These are phyloP conservation scores for Athripsodes cinereus DNA, from an alignment of 2,888 invertebrate species.

Conservation along the genomic window DNA sequence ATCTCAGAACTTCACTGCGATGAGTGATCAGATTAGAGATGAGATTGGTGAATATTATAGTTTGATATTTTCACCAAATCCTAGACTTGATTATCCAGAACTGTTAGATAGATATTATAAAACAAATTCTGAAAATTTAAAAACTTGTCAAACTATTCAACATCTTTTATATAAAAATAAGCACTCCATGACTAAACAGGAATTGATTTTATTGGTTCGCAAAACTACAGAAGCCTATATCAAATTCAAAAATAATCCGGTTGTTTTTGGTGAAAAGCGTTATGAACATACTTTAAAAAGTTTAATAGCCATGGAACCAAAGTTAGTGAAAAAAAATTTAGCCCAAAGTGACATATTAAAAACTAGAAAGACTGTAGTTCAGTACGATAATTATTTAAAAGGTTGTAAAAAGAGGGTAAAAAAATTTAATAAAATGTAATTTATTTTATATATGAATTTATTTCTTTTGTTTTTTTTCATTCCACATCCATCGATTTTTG, in stretches of 20 bases:
- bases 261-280: neutral
- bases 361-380: neutral
- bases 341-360: neutral
- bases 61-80: conserved; percentile 45
- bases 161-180: neutral
- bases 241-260: neutral
- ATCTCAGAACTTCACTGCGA: conserved; percentile 34
- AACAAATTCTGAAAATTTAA: neutral
- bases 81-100: conserved; percentile 40
- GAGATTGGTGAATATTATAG: conserved; percentile 49
- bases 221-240: neutral
- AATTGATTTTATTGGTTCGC: neutral
- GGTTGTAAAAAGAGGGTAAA: neutral
- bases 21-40: conserved; percentile 40
- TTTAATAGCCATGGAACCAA: neutral
- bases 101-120: conserved; percentile 10
- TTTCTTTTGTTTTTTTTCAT: too few relatives aligned
- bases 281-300: neutral
- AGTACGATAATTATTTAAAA: neutral
- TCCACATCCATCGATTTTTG: too few relatives aligned
- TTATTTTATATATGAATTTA: neutral
- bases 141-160: neutral
- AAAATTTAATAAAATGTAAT: neutral
- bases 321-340: neutral
- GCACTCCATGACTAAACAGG: neutral